Conservation (phyloP, 2,797 vertebrate species). For the Rhynchotus rufescens region DNA sequence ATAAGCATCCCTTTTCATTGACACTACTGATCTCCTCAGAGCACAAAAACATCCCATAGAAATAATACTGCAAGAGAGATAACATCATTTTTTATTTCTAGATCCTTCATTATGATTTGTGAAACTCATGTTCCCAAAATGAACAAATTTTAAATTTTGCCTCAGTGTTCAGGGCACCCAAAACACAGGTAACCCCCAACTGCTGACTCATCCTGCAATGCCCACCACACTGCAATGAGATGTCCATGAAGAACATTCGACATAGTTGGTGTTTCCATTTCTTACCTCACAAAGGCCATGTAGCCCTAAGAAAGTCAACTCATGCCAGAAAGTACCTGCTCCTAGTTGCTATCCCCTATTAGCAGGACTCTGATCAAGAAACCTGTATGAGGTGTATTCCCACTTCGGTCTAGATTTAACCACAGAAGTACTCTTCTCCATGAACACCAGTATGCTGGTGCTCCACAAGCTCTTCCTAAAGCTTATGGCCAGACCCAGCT, state of each 20-base stretch:
- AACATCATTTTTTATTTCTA: background rate
- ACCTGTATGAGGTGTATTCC: background rate
- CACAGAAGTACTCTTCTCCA: conserved; percentile 7
- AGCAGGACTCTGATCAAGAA: conserved; percentile 6
- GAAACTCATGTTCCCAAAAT: background rate
- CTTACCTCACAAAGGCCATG: background rate
- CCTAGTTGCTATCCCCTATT: background rate
- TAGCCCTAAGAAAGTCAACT: background rate
- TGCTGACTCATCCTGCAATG: background rate
- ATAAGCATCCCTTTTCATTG: background rate
- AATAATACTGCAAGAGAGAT: background rate
- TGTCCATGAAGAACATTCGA: background rate
- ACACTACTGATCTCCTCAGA: background rate
- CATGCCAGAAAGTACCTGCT: background rate
- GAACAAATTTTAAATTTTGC: background rate
- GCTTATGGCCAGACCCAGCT: conserved; percentile 3
- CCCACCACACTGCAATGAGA: background rate
- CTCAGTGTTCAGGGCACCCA: background rate
- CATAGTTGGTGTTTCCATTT: background rate
- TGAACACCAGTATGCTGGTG: background rate
- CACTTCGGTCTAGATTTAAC: background rate
- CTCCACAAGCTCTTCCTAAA: conserved; percentile 29
- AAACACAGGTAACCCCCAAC: background rate
- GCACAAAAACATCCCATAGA: background rate
- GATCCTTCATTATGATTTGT: background rate